Evolutionary conservation across 2,797 vertebrate genomes (phyloP), one percentile per base, ranked within the genome.

Genomic region (Gallinago solitaria): DNA sequence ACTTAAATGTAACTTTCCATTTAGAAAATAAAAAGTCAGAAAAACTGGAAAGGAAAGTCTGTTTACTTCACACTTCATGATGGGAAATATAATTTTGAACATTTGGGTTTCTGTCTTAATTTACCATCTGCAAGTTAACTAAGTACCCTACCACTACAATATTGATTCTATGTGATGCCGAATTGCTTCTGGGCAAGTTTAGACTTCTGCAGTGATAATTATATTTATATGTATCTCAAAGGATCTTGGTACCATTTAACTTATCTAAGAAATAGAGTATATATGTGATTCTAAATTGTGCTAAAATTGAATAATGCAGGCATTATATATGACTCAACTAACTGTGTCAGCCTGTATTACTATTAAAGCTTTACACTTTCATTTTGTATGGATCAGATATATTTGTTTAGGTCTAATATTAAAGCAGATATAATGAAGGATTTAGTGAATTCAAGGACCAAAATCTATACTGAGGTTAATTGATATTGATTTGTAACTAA

Each of bases 401-500:
- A 61, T 79, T 87, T 69, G 2, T 45, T 89, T 63, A 82, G 47
- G 23, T 82, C 37, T 41, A 63, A 79, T 63, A 79, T 84, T 88
- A 87, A 90, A 82, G n/a, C 6, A 64, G 17, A 41, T 51, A 33
- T 33, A 84, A 90, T 48, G 25, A 84, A 87, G 18, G 24, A 73
- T 88, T 81, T 84, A 87, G n/a, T 82, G 56, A 70, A 96, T 79
- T 75, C 39, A 84, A 21, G 32, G 35, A 56, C n/a, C 7, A 3
- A 88, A 95, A 92, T 77, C 90, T 92, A 76, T 95, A 79, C 12
- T 63, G 39, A 67, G 83, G 90, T 90, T 96, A 97, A 89, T 93
- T 93, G 95, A 70, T 92, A 95, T 87, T 93, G 92, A 95, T 94
- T 95, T 94, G 80, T 41, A 87, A 82, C 50, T 84, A 93, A 16